Conservation (phyloP, 2,888 invertebrate genomes). For the Cyclophora albipunctata region DNA sequence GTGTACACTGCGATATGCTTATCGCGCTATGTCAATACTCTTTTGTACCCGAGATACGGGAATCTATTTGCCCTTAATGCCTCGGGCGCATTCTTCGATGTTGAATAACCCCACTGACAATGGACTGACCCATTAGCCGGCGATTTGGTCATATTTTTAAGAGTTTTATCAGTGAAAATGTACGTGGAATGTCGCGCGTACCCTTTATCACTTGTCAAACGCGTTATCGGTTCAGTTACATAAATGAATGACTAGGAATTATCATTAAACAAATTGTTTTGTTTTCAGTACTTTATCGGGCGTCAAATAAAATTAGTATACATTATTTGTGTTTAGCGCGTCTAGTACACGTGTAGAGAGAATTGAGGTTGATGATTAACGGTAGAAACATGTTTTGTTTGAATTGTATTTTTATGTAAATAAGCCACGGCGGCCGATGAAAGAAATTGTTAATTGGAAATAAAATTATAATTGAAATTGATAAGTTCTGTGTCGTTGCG, state of each 20-base stretch:
- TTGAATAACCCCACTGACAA: constrained; percentile 57
- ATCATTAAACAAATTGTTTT: constrained; percentile 5
- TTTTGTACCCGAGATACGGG: constrained; percentile 69
- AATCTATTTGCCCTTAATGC: constrained; percentile 69
- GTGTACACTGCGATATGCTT: constrained; percentile 64
- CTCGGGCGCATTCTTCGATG: constrained; percentile 57
- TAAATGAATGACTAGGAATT: constrained; percentile 20
- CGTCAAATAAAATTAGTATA: no score
- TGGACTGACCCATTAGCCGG: constrained; percentile 54
- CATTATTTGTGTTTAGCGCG: constrained; percentile 4
- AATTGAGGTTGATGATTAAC: constrained; percentile 11
- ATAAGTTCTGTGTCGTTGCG: no score
- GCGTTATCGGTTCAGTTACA: constrained; percentile 32
- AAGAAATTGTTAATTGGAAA: no score
- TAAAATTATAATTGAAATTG: no score
- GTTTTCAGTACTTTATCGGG: constrained; percentile 6
- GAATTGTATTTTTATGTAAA: no score
- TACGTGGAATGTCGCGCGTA: constrained; percentile 26
- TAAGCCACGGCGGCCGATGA: no score
- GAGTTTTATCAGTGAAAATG: constrained; percentile 35
- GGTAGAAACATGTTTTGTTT: constrained; percentile 3
- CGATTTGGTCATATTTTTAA: constrained; percentile 37
- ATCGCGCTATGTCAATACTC: constrained; percentile 70
- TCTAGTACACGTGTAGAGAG: constrained; percentile 4
- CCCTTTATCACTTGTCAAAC: constrained; percentile 25